Evolutionary conservation across 2,888 invertebrate species (phyloP), one percentile per base, ranked within the genome.

Genomic region (Rhagophthalmus giganteus): DNA sequence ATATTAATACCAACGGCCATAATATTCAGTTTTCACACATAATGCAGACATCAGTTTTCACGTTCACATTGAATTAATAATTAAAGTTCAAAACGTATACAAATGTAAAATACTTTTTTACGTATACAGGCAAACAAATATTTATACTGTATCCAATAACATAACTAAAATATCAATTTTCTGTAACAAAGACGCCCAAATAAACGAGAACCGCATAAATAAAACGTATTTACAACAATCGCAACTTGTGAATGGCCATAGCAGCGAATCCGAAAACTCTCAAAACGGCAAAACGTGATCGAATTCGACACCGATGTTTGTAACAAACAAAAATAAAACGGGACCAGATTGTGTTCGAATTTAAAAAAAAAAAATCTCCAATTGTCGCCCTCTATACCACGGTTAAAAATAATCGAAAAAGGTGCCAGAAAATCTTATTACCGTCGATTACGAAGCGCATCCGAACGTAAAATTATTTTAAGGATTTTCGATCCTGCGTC

Each of bases 281-380:
- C n/a, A 8, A 28, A 34, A 8, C 27, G 11, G 10, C 34, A 34
- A 34, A 40, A 45, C 39, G 10, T 34, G 47, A 34, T 53, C 49
- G 53, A 70, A 71, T 66, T 64, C 50, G 60, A 71, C 70, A 70
- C 71, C 64, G 58, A 61, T 66, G 68, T 70, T 71, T 71, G 62
- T 57, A 42, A 60, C 62, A 70, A 70, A 70, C 69, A 69, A 60
- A 57, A 34, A 52, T 25, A 26, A 64, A 64, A 60, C 58, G 60
- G 58, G 60, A 57, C 50, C 48, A 57, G 58, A 60, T 61, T 63
- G 51, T 45, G 55, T 61, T 53, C 58, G 57, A 59, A 56, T 60
- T 51, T 31, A 57, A 59, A 57, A 62, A 64, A 63, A 61, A 61
- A 7, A 7, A 5, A 48, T 46, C 44, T 44, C 35, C 58, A 50